Evolutionary conservation across 2,888 invertebrate species (phyloP), one percentile per base, ranked within the genome.

Genomic region (Amphipoea oculea): DNA sequence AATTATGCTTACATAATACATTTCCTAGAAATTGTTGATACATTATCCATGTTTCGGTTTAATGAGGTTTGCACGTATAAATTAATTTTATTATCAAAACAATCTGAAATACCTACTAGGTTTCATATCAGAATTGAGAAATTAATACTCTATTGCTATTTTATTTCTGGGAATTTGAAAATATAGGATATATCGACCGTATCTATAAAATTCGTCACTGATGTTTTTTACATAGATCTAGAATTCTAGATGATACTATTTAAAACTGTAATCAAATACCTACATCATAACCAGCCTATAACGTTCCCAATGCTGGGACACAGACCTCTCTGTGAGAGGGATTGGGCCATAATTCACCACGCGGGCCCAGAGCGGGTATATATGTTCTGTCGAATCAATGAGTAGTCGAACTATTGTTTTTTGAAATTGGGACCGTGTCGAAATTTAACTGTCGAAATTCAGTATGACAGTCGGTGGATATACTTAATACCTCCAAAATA

Each of bases 21-120:
- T 76, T 80, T 36, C n/a, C n/a, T 42, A n/a, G 23, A 42, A 54
- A 57, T 74, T 60, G 3, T 29, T 36, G 42, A n/a, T 23, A 11
- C 11, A 42, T 20, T 54, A 14, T 45, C 1, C 5, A 17, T 36
- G n/a, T 36, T 45, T 23, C 2, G 9, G 36, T 20, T 63, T 29
- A 7, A 57, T 80, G 42, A 42, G 20, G 1, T 48, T 29, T 51
- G 11, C 62, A 11, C 17, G 14, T 9, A 65, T 4, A 45, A 76
- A 48, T n/a, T 51, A 51, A n/a, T 65, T 40, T 40, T 40, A 40
- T 48, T 48, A 51, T 60, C 6, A 1, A 48, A 78, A 57, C 6
- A 48, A 76, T 29, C n/a, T 78, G n/a, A 66, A 48, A 45, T 67
- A 9, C 45, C 7, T 29, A 29, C 29, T 29, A 29, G n/a, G 0